Conservation (phyloP, 1,140 invertebrate genomes). For the Acromyrmex echinatior region DNA sequence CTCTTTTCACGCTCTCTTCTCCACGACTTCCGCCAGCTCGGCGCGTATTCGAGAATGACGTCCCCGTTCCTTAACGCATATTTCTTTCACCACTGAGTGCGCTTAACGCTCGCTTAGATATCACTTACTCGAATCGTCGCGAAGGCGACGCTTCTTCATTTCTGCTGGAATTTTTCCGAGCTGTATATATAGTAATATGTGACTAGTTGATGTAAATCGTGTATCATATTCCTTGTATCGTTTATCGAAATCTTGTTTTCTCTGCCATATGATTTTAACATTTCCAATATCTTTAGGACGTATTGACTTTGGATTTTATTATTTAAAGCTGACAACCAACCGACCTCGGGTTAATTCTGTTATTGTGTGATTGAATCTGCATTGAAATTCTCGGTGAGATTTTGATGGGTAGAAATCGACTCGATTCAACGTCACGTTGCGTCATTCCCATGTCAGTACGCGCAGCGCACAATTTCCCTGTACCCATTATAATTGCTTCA, state of each 20-base stretch:
- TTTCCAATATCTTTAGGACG: background rate
- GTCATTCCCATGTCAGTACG: constrained; percentile 39
- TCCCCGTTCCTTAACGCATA: constrained; percentile 51
- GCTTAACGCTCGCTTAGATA: constrained; percentile 68
- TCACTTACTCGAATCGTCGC: constrained; percentile 57
- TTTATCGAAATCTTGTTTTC: background rate
- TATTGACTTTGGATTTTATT: constrained; percentile 5
- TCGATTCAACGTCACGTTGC: constrained; percentile 23
- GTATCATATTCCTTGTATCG: background rate
- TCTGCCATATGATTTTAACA: background rate
- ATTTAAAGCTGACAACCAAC: background rate
- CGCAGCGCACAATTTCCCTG: constrained; percentile 38
- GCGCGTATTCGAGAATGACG: constrained; percentile 59
- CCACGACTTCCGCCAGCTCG: background rate
- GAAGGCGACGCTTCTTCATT: background rate
- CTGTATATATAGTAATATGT: background rate
- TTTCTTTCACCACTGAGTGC: constrained; percentile 49
- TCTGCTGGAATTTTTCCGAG: constrained; percentile 35
- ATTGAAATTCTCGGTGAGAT: constrained; percentile 23
- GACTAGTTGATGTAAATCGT: background rate
- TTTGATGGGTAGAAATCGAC: constrained; percentile 35
- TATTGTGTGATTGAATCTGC: background rate
- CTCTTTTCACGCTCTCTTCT: constrained; percentile 46
- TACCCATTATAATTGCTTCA: constrained; percentile 50
- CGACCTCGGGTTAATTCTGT: background rate